Evolutionary conservation across 2,113 vertebrate genomes (phyloP), one percentile per base, ranked within the genome.

Genomic region (Nymphicus hollandicus): DNA sequence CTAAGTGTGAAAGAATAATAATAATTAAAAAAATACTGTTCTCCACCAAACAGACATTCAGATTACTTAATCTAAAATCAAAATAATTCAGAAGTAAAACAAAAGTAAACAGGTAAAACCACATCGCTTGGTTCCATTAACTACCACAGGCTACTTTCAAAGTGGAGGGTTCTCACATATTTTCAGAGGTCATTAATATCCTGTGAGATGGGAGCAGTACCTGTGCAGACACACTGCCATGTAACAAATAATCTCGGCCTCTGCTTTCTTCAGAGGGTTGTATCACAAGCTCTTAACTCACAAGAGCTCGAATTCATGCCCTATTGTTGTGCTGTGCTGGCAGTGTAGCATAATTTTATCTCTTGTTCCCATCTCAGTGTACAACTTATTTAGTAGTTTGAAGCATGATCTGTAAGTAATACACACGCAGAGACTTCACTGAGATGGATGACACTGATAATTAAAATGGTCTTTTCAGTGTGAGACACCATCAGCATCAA

Each of bases 371-470:
- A 3, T 83, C 90, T 90, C 92, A 71, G 68, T 78, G 85, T 92
- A 69, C 71, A 79, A 91, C 66, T 94, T 90, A 50, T 94, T 92
- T 81, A 92, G 73, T 61, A 79, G 74, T 87, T 94, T 92, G 49
- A 93, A 87, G 90, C 96, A 94, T 31, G 84, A 88, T 91, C 76
- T 88, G 73, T 46, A 93, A 88, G 74, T 78, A 93, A 93, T 11
- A 77, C 80, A 88, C 89, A 49, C 6, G 63, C 80, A 56, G 19
- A 37, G 92, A 77, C 37, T 94, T 92, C 80, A 23, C 70, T 19
- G 87, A 96, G 95, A 96, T 79, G 95, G 96, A 97, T 96, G 94
- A 95, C 95, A 89, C 37, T 22, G 46, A 76, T 91, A 97, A 98
- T 98, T 97, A 95, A 97, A 96, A 82, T 33, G 72, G 86, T 91